Conservation (phyloP, 2,888 invertebrate genomes). For the Eupithecia inturbata region DNA sequence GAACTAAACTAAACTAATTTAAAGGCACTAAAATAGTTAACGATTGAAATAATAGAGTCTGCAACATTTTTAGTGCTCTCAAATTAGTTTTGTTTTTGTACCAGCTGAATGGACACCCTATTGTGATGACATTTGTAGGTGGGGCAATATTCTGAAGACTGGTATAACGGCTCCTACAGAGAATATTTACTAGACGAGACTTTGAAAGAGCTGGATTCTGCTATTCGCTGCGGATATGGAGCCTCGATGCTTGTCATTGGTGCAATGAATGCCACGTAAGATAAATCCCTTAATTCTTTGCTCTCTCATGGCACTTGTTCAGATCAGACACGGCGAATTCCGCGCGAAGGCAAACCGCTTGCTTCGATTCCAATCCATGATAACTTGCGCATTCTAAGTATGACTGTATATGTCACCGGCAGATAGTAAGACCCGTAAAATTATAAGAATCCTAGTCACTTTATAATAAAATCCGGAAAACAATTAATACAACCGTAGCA, state of each 20-base stretch:
- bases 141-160: slow-evolving; percentile 60
- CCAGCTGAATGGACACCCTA: neutral
- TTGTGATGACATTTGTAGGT: slow-evolving; percentile 48
- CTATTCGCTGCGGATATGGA: slow-evolving; percentile 60
- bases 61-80: neutral
- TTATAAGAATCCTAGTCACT: no score
- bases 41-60: neutral
- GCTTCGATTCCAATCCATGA: neutral
- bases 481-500: no score
- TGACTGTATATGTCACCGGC: no score
- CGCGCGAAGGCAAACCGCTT: neutral
- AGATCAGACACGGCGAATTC: neutral
- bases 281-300: neutral
- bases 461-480: no score
- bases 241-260: slow-evolving; percentile 60
- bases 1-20: neutral
- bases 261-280: slow-evolving; percentile 67
- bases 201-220: slow-evolving; percentile 61
- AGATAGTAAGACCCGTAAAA: no score
- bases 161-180: slow-evolving; percentile 60
- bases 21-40: neutral
- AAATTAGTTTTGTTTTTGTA: neutral
- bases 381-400: neutral
- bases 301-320: neutral
- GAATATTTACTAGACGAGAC: slow-evolving; percentile 64